Evolutionary conservation across 2,888 invertebrate species (phyloP), one percentile per base, ranked within the genome.

Genomic region (Hypercompe scribonia): DNA sequence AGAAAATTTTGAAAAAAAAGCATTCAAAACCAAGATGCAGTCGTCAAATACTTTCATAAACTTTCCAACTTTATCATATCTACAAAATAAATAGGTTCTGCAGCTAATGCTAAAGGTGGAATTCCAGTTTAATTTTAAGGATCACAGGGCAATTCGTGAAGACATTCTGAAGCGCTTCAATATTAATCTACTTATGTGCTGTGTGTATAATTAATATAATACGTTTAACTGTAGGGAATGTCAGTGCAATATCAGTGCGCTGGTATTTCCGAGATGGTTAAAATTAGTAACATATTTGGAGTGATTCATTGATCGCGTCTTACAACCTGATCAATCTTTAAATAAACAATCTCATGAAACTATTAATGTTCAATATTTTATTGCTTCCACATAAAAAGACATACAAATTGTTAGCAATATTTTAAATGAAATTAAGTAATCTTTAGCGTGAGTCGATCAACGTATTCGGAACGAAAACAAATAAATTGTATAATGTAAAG

Each of bases 271-370:
- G 78, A 64, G 61, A 61, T 54, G 75, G 76, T 63, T 75, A 77
- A 78, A 73, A 81, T 81, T 85, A 85, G 78, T 76, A 74, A 64
- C 67, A 66, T 71, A 78, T 46, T 82, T 76, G 36, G 28, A 72
- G 73, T 84, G 81, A 84, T 78, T 84, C 85, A 81, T 65, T 81
- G 76, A 84, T 81, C 50, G 81, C 77, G 73, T 71, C 58, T 78
- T 78, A 83, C 84, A 86, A 85, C 86, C 86, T 80, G 81, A 65
- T 78, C 69, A 67, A 61, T 70, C 77, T 76, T 84, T 81, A 80
- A 76, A 74, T 79, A 77, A 70, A 61, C 31, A 74, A 81, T 81
- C 86, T 81, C 86, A 86, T 83, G 85, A 79, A 72, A 54, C 68
- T 70, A 68, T 76, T 79, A 70, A 83, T 80, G 73, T 76, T 71